A percentile compares a stretch with the other conserved stretches of the same genome.
These are phyloP conservation scores for Oasisia sp. DNA, from an alignment of 2,888 invertebrate genomes.

Conservation along the genomic window DNA sequence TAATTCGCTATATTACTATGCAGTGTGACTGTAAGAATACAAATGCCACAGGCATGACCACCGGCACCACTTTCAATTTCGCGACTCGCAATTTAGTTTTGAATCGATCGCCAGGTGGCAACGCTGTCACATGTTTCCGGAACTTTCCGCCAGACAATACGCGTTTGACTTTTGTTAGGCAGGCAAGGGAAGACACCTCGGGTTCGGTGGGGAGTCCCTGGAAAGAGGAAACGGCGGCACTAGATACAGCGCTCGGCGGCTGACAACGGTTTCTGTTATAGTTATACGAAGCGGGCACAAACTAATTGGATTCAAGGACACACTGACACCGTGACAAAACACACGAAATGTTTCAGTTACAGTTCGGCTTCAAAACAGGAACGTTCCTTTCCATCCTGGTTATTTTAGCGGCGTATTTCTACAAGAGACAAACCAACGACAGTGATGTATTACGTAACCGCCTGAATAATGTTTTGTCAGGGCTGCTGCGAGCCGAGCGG, in stretches of 20 bases:
- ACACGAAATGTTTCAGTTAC: conserved; percentile 7
- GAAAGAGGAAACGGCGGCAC: neutral
- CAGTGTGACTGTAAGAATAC: neutral
- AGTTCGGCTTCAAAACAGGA: conserved; percentile 21
- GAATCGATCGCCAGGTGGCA: neutral
- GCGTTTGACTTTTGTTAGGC: neutral
- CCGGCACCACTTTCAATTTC: neutral
- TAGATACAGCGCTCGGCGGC: neutral
- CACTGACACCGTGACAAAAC: neutral
- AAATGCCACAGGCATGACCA: neutral
- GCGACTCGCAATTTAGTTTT: neutral
- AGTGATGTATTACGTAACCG: conserved; percentile 47
- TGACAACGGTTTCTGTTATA: neutral
- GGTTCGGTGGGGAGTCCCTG: no score
- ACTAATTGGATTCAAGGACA: neutral
- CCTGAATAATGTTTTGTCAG: conserved; percentile 57
- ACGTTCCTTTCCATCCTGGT: conserved; percentile 29
- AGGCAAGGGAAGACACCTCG: neutral
- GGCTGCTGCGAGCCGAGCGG: conserved; percentile 62
- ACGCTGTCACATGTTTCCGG: neutral
- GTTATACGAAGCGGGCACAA: no score
- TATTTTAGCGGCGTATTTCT: conserved; percentile 54
- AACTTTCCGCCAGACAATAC: conserved; percentile 8
- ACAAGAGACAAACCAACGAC: conserved; percentile 50
- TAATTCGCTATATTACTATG: neutral